Conservation (phyloP, 64 coral and sea anemone genomes). For the Acropora tenuis region DNA sequence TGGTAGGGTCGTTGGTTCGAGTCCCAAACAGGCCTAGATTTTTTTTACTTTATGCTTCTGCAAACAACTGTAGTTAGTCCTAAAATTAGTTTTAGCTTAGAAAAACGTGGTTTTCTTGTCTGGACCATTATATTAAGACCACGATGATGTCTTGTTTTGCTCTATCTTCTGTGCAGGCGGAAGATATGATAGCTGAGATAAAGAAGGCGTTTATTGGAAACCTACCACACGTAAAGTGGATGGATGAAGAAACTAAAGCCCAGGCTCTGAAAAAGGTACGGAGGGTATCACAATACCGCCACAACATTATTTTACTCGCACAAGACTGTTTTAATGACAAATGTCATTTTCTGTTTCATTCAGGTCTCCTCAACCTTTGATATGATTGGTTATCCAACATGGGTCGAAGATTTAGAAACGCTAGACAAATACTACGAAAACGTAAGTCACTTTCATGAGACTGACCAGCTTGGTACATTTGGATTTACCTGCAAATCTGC, state of each 20-base stretch:
- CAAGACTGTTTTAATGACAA: neutral
- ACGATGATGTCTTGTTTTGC: neutral
- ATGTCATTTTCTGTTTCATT: neutral
- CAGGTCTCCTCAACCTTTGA: slow-evolving; percentile 85
- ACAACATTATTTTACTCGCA: neutral
- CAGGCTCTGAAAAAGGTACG: slow-evolving; percentile 82
- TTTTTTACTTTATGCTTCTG: too few relatives aligned
- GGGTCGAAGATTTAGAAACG: slow-evolving; percentile 77
- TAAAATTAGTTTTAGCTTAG: too few relatives aligned
- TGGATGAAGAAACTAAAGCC: slow-evolving; percentile 85
- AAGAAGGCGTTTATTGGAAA: slow-evolving; percentile 80
- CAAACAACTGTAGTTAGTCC: too few relatives aligned
- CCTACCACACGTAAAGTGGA: slow-evolving; percentile 83
- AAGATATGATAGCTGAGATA: slow-evolving; percentile 82
- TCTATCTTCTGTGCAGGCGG: slow-evolving; percentile 39
- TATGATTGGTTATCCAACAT: slow-evolving; percentile 95
- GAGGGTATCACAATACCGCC: neutral
- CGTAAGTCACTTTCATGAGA: slow-evolving; percentile 48
- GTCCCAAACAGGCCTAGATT: too few relatives aligned
- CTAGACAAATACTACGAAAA: slow-evolving; percentile 93
- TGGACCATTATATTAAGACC: too few relatives aligned
- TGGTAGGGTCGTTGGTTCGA: too few relatives aligned
- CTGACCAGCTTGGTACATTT: neutral
- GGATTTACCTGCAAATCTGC: too few relatives aligned
- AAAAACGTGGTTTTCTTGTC: too few relatives aligned